Conservation (phyloP, 2,797 vertebrate genomes). For the Netta rufina region DNA sequence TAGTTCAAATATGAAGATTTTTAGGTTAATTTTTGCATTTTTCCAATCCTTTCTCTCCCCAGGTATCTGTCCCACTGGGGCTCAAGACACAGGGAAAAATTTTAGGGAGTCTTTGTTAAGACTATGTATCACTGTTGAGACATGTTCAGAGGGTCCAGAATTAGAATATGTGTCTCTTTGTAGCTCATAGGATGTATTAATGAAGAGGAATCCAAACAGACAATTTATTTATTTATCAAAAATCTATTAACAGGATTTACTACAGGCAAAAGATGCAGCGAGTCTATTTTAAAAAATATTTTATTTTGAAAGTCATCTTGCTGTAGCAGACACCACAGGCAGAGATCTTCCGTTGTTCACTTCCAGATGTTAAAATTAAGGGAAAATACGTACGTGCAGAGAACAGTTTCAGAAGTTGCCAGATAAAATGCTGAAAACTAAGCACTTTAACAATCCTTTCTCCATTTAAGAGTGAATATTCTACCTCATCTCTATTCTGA, state of each 20-base stretch:
- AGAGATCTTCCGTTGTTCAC: not conserved
- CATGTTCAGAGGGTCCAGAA: not conserved
- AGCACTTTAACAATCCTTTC: not conserved
- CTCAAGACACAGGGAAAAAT: not conserved
- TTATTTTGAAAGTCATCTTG: not conserved
- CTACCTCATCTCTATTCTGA: not conserved
- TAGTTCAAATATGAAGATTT: not conserved
- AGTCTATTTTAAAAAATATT: not conserved
- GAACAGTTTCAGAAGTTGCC: not conserved
- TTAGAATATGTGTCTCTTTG: not conserved
- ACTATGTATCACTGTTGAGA: not conserved
- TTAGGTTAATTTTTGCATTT: not conserved
- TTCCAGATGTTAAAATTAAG: not conserved
- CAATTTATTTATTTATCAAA: not conserved
- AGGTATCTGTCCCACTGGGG: not conserved
- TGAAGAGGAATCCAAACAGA: not conserved
- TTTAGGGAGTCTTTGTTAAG: not conserved
- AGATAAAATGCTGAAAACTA: not conserved
- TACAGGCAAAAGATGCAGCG: not conserved
- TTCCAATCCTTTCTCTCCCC: not conserved
- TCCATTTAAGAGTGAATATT: not conserved
- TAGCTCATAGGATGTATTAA: not conserved
- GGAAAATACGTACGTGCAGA: not conserved
- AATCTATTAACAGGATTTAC: not conserved
- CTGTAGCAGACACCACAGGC: not conserved